phyloP scores from a whole-genome alignment of 92 coral and sea anemone genomes.

The Porites rus region DNA sequence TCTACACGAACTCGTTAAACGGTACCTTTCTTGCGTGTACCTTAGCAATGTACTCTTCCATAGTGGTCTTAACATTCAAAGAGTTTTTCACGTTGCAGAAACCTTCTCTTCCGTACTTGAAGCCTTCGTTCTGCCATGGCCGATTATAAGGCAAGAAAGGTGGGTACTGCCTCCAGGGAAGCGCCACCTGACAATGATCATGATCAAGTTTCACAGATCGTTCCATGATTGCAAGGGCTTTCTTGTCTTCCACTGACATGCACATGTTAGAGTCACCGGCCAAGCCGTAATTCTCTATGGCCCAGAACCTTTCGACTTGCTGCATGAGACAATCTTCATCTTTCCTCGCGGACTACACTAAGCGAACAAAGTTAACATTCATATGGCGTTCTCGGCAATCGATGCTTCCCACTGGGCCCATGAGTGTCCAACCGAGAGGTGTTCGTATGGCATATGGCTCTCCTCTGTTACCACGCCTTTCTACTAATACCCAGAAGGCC shows the following conservation, averaged over 20 bases:
- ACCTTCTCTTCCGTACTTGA: constrained; percentile 23
- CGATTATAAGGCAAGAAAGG: constrained; percentile 43
- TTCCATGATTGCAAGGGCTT: constrained; percentile 39
- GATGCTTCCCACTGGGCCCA: neutral
- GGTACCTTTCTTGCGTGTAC: constrained; percentile 41
- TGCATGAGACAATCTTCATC: neutral
- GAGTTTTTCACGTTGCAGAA: constrained; percentile 26
- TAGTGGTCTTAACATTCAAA: constrained; percentile 31
- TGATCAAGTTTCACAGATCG: constrained; percentile 16
- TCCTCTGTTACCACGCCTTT: constrained; percentile 30
- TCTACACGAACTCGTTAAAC: neutral
- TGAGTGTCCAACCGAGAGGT: constrained; percentile 50
- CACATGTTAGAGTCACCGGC: neutral
- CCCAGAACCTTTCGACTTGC: constrained; percentile 18
- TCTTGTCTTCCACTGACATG: constrained; percentile 24
- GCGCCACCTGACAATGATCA: constrained; percentile 51
- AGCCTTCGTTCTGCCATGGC: constrained; percentile 45
- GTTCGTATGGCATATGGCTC: constrained; percentile 52
- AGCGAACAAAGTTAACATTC: neutral
- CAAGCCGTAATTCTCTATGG: neutral
- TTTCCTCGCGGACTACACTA: too few relatives aligned
- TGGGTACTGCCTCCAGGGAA: constrained; percentile 35
- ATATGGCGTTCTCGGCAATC: neutral
- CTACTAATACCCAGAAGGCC: constrained; percentile 62
- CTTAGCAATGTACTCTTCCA: constrained; percentile 25